Conservation (phyloP, 1,140 invertebrate species). For the honey bee (Apis mellifera) region DNA sequence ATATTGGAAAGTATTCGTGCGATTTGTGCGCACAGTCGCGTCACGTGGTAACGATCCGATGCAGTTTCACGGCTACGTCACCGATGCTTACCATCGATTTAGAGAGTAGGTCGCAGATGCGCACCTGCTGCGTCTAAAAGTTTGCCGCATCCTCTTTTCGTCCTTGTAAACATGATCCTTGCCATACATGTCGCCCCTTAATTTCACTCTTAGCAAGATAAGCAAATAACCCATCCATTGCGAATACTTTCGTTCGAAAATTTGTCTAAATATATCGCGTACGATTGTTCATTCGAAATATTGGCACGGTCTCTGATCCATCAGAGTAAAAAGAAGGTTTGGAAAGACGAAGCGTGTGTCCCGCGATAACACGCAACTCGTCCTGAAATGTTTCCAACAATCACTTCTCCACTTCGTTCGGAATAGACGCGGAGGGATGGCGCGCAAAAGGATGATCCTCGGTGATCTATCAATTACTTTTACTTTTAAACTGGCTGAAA, state of each 20-base stretch:
- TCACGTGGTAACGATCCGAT: slow-evolving; percentile 53
- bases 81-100: slow-evolving; percentile 47
- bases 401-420: background rate
- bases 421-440: background rate
- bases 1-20: background rate
- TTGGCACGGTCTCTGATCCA: too few relatives aligned
- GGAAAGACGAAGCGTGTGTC: too few relatives aligned
- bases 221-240: background rate
- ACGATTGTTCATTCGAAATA: too few relatives aligned
- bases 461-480: slow-evolving; percentile 42
- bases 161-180: background rate
- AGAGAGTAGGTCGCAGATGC: slow-evolving; percentile 58
- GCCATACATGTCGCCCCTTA: background rate
- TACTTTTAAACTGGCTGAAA: slow-evolving; percentile 41
- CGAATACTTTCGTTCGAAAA: background rate
- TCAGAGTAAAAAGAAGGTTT: too few relatives aligned
- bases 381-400: background rate
- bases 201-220: too few relatives aligned
- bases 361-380: background rate
- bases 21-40: slow-evolving; percentile 4
- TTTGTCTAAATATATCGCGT: too few relatives aligned
- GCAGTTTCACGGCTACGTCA: slow-evolving; percentile 52
- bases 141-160: slow-evolving; percentile 15
- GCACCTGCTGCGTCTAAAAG: slow-evolving; percentile 51
- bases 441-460: background rate